Conservation (phyloP, 2,888 invertebrate genomes). For the Luperina nickerlii region DNA sequence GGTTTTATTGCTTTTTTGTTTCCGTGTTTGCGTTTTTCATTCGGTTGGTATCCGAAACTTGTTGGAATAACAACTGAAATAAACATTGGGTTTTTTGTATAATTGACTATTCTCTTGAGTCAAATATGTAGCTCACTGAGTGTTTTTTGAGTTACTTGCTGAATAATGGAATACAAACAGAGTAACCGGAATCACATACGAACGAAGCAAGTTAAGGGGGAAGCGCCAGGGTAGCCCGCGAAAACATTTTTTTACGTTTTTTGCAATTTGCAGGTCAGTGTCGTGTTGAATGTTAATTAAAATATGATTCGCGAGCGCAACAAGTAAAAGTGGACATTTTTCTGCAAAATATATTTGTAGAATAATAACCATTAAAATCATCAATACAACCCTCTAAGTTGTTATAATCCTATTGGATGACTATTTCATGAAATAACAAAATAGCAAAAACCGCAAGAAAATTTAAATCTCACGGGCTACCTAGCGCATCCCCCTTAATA, state of each 20-base stretch:
- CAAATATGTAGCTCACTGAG: not conserved
- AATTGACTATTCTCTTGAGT: slow-evolving; percentile 2
- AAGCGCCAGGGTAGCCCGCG: not conserved
- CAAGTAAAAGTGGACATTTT: not conserved
- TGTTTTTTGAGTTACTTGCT: not conserved
- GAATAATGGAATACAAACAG: not conserved
- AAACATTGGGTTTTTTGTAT: slow-evolving; percentile 25
- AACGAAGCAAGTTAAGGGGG: not conserved
- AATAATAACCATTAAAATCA: not conserved
- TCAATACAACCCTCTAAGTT: not conserved
- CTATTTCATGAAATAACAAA: too few relatives aligned
- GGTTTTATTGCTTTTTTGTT: slow-evolving; percentile 79
- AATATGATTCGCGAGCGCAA: not conserved
- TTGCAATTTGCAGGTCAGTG: not conserved
- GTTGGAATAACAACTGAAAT: slow-evolving; percentile 50
- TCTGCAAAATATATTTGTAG: not conserved
- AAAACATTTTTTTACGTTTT: not conserved
- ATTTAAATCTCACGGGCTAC: not conserved
- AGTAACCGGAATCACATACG: not conserved
- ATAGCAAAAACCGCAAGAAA: not conserved
- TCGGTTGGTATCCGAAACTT: slow-evolving; percentile 46
- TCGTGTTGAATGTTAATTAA: not conserved
- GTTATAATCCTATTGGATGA: not conserved
- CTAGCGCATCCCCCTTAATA: not conserved
- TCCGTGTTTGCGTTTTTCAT: slow-evolving; percentile 77